Evolutionary conservation across 2,888 invertebrate species (phyloP), one percentile per base, ranked within the genome.

Genomic region (Ochropleura plecta): DNA sequence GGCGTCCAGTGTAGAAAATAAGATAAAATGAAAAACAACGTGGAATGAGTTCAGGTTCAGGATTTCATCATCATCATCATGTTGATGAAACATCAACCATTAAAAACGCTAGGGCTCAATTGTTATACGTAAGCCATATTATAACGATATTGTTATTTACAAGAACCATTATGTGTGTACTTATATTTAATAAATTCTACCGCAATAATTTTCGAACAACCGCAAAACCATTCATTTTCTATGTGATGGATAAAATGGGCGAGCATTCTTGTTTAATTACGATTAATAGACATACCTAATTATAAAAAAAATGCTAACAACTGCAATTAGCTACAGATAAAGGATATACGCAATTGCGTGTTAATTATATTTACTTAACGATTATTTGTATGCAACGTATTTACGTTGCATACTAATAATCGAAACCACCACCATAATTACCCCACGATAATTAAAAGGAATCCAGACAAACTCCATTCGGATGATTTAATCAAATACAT

Each of bases 181-280:
- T 7, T 57, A 57, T n/a, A n/a, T n/a, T n/a, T n/a, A n/a, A n/a
- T n/a, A 16, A 44, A n/a, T 67, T n/a, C 7, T 16, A 73, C 42
- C 30, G 0, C 55, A 55, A 53, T n/a, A 79, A 79, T 63, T 49
- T 55, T 42, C 16, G 7, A 53, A 7, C 48, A 18, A 12, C 10
- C 42, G 10, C 42, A 44, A 57, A 30, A 18, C 18, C 10, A 55
- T 74, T 55, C n/a, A 73, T 75, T 62, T 44, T 40, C 8, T 20
- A 49, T 20, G 3, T 20, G 62, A 81, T 67, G n/a, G 1, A 67
- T 48, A 49, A 49, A 78, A 60, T 55, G 30, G 14, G 18, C 55
- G 40, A 68, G 30, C 5, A 67, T 72, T 55, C 42, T 59, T 82
- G 57, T 73, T 57, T 79, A 79, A 76, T 79, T 70, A 59, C 71